Conservation (phyloP, 1,140 invertebrate genomes). For the Achatina immaculata region DNA sequence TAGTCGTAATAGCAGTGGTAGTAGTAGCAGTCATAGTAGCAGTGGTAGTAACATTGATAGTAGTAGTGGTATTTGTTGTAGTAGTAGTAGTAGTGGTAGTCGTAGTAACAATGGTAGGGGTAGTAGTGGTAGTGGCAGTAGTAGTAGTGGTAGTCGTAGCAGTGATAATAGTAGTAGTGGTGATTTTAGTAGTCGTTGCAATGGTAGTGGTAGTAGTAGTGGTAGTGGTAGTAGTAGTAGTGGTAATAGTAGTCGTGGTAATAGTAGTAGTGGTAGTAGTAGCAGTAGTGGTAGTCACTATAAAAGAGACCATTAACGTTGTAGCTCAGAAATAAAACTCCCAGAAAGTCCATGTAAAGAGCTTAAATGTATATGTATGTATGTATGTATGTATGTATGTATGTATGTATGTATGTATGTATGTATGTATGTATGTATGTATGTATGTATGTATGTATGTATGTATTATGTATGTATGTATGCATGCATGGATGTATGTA, state of each 20-base stretch:
- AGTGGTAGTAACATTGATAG: neutral
- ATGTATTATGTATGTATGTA: too few relatives aligned
- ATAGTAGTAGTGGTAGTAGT: constrained; percentile 22
- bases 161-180: constrained; percentile 14
- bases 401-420: too few relatives aligned
- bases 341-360: too few relatives aligned
- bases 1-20: neutral
- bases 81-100: too few relatives aligned
- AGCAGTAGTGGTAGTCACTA: constrained; percentile 7
- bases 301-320: neutral
- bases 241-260: constrained; percentile 19
- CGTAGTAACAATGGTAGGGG: too few relatives aligned
- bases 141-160: constrained; percentile 21
- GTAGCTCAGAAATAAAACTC: too few relatives aligned
- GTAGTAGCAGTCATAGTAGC: constrained; percentile 19
- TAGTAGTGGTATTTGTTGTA: too few relatives aligned
- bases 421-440: too few relatives aligned
- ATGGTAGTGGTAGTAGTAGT: constrained; percentile 22
- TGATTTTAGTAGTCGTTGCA: neutral
- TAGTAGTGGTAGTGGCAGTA: constrained; percentile 2
- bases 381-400: too few relatives aligned
- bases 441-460: too few relatives aligned
- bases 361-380: too few relatives aligned
- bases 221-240: constrained; percentile 24
- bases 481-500: too few relatives aligned